These are phyloP conservation scores for Cynocephalus volans DNA, from an alignment of 2,113 vertebrate genomes.

Conservation along the genomic window DNA sequence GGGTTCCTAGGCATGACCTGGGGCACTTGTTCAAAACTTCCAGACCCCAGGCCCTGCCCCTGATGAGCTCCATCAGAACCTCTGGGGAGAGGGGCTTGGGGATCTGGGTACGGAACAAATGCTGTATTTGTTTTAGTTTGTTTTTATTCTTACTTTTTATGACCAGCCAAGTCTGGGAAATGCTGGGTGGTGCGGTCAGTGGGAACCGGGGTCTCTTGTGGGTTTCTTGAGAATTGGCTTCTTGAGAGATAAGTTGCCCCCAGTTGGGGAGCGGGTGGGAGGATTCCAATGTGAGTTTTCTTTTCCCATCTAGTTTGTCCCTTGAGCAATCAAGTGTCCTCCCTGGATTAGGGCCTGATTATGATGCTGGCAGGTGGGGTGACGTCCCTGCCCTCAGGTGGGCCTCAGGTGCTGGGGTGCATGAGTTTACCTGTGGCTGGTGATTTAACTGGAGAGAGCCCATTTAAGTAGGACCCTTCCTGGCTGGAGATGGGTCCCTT, in stretches of 20 bases:
- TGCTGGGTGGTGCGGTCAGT: background rate
- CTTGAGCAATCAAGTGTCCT: background rate
- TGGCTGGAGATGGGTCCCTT: background rate
- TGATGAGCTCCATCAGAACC: too few relatives aligned
- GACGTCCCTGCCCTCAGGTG: background rate
- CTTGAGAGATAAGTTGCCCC: background rate
- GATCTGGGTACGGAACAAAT: background rate
- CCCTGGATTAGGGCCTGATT: background rate
- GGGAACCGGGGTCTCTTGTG: background rate
- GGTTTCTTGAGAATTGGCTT: background rate
- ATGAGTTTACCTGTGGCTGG: background rate
- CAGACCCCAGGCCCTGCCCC: background rate
- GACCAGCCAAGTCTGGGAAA: background rate
- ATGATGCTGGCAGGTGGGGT: fast-evolving
- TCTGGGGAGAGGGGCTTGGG: background rate
- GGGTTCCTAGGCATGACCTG: background rate
- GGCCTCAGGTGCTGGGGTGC: background rate
- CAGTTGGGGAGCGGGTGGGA: background rate
- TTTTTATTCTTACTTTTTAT: background rate
- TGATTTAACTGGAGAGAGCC: background rate
- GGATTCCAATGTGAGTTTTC: background rate
- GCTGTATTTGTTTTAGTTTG: background rate
- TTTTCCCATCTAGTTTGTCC: background rate
- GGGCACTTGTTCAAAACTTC: background rate
- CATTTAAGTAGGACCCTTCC: too few relatives aligned